Evolutionary conservation across 2,888 invertebrate species (phyloP), one percentile per base, ranked within the genome.

Genomic region (Hirtodrosophila trivittata): DNA sequence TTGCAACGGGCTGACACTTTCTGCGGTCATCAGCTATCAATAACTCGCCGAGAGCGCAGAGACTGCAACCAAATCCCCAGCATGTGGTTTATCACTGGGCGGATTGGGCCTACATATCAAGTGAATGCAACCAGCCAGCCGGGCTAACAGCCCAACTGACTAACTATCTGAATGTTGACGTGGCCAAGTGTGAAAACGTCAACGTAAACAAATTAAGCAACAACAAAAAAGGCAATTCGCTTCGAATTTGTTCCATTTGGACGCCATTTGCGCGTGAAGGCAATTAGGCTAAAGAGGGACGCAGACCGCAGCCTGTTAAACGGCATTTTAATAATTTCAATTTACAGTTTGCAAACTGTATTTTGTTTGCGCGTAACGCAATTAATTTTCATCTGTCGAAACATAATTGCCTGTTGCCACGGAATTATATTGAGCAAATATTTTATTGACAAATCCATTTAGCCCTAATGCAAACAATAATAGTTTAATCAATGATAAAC

Each of bases 11-110:
- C 63, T 58, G 72, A 54, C 73, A 52, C 64, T 65, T 52, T 54
- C 66, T 73, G 83, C 66, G 80, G 86, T 82, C 57, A 50, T 6
- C 41, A 54, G 65, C 86, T 86, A 80, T 80, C 86, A 83, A 83
- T 86, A 78, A 66, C 76, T 39, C 32, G 28, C 52, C 41, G 45
- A 28, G 38, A 66, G 32, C 35, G 35, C 35, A 25, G 33, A 21
- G 14, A 13, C 8, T 54, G 68, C 62, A 83, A 80, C 74, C 52
- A 62, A 78, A 86, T 83, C 76, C 86, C 62, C 42, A 75, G 62
- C 66, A 78, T 80, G 86, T 58, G 80, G 86, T 83, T 75, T 66
- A 55, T 39, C 39, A 49, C 18, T 37, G 43, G 7, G 21, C 18
- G 18, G 18, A 21, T 21, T 7, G 10, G 14, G 14, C 16, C 37